Percentiles rank a stretch among this genome's conserved stretches.
Evolutionary conservation across 2,888 invertebrate genomes (phyloP).

Genomic region (Polyploca ridens): DNA sequence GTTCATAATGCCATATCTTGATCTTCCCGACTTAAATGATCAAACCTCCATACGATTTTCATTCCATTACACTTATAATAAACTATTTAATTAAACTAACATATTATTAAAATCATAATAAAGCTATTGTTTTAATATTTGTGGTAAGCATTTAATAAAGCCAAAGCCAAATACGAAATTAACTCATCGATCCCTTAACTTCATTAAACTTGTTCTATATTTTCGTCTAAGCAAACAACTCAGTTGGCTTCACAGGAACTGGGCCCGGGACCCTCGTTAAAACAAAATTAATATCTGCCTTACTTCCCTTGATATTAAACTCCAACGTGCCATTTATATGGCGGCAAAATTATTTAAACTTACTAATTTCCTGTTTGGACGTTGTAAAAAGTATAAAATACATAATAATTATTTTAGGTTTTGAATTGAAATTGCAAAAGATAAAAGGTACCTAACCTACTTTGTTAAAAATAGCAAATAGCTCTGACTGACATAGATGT

Average conservation of each 20-base stretch:
- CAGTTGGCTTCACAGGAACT: constrained; percentile 5
- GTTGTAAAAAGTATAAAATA: too few species aligned
- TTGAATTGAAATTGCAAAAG: too few species aligned
- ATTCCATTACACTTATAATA: too few species aligned
- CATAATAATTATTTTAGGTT: too few species aligned
- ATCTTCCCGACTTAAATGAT: too few species aligned
- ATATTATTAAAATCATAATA: too few species aligned
- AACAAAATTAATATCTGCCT: constrained; percentile 48
- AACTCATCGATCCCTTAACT: constrained; percentile 16
- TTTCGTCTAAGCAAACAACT: constrained; percentile 6
- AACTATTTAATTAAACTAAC: too few species aligned
- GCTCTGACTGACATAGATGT: too few species aligned
- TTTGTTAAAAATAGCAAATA: too few species aligned
- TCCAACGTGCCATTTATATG: constrained; percentile 16
- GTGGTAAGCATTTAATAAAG: neutral
- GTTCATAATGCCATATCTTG: too few species aligned
- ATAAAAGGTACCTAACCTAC: too few species aligned
- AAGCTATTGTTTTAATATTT: neutral
- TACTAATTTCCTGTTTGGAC: neutral
- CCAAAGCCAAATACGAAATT: constrained; percentile 6
- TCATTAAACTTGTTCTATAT: constrained; percentile 26
- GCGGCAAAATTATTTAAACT: constrained; percentile 29
- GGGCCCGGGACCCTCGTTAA: constrained; percentile 39
- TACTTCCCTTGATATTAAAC: constrained; percentile 29
- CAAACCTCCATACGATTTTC: too few species aligned